Conservation (phyloP, 2,888 invertebrate species). For the Orthosia incerta region DNA sequence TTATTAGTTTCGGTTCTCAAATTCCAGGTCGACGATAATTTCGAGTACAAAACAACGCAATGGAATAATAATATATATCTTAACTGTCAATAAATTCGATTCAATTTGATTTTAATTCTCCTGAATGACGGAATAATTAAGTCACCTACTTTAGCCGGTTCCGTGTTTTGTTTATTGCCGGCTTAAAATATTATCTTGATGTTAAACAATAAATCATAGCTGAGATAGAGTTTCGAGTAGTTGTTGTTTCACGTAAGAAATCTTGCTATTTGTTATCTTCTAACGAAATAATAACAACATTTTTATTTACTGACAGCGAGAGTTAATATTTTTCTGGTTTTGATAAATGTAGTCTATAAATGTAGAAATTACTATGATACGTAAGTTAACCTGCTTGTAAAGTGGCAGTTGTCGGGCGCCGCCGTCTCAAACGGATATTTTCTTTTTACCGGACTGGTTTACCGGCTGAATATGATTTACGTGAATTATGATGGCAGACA, state of each 20-base stretch:
- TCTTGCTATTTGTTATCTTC: slow-evolving; percentile 40
- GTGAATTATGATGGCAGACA: slow-evolving; percentile 77
- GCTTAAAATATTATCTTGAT: slow-evolving; percentile 76
- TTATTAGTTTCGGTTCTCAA: slow-evolving; percentile 46
- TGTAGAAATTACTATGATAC: slow-evolving; percentile 22
- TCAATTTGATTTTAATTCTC: slow-evolving; percentile 78
- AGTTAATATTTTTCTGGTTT: slow-evolving; percentile 27
- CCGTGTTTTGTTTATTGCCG: slow-evolving; percentile 80
- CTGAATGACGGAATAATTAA: slow-evolving; percentile 83
- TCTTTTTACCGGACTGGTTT: slow-evolving; percentile 77
- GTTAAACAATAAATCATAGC: slow-evolving; percentile 83
- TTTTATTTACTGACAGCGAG: slow-evolving; percentile 32
- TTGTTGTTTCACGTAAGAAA: slow-evolving; percentile 52
- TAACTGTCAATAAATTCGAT: slow-evolving; percentile 79
- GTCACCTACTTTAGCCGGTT: slow-evolving; percentile 75
- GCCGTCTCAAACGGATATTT: slow-evolving; percentile 58
- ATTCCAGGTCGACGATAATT: slow-evolving; percentile 50
- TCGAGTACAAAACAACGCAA: slow-evolving; percentile 53
- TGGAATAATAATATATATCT: slow-evolving; percentile 67
- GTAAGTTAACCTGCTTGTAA: slow-evolving; percentile 48
- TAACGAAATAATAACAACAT: slow-evolving; percentile 40
- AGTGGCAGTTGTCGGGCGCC: slow-evolving; percentile 60
- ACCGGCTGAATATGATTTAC: slow-evolving; percentile 70
- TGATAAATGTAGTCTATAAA: slow-evolving; percentile 35
- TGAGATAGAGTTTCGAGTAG: slow-evolving; percentile 76